Conservation (phyloP, 2,797 vertebrate species). For the Neopelma chrysocephalum region DNA sequence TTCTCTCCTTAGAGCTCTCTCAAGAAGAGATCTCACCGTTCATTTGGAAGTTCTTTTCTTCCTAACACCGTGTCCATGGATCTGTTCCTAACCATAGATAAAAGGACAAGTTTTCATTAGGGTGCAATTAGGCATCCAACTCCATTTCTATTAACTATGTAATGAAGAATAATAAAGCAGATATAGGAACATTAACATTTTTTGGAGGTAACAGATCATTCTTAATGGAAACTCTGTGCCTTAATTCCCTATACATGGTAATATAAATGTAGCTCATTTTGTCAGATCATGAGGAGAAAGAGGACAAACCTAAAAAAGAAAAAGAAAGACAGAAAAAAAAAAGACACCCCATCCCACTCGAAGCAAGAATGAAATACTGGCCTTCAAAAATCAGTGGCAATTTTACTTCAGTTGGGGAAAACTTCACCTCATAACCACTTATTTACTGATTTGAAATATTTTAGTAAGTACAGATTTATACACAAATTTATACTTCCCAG, state of each 20-base stretch:
- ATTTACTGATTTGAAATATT: neutral
- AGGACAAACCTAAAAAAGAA: neutral
- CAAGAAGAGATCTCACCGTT: neutral
- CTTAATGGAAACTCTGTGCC: constrained; percentile 25
- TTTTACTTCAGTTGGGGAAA: neutral
- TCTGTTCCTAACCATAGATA: neutral
- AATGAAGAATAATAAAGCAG: constrained; percentile 46
- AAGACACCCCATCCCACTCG: neutral
- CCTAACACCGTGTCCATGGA: neutral
- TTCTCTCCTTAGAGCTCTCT: neutral
- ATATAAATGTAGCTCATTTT: neutral
- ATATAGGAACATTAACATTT: constrained; percentile 47
- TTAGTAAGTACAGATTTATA: neutral
- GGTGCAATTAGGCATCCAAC: constrained; percentile 8
- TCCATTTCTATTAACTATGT: constrained; percentile 5
- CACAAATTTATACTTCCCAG: neutral
- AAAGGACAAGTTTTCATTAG: constrained; percentile 44
- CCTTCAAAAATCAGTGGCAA: neutral
- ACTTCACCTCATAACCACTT: neutral
- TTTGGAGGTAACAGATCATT: constrained; percentile 29
- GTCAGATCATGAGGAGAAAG: neutral
- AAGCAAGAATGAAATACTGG: neutral
- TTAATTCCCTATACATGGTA: neutral
- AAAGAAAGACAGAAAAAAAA: neutral
- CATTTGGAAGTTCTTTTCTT: neutral